Conservation (phyloP, 64 coral and sea anemone species). For the Stichodactyla mertensii region DNA sequence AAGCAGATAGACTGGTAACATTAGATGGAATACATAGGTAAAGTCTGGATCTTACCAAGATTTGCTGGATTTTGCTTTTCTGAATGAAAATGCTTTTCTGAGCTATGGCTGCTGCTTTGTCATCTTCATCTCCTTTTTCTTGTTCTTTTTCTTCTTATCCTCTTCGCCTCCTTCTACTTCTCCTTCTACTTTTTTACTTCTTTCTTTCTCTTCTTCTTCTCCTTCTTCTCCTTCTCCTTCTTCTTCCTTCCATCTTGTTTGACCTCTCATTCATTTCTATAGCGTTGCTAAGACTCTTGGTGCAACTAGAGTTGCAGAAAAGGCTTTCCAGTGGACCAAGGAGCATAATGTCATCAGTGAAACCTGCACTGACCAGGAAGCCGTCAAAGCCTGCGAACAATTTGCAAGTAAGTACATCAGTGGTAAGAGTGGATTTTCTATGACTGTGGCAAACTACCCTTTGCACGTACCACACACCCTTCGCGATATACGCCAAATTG, state of each 20-base stretch:
- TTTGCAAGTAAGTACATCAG: constrained; percentile 58
- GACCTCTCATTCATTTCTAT: not conserved
- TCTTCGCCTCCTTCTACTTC: too few relatives aligned
- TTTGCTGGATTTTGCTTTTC: too few relatives aligned
- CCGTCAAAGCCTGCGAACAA: constrained; percentile 67
- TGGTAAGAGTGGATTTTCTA: too few relatives aligned
- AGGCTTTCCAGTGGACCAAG: constrained; percentile 71
- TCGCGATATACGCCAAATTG: too few relatives aligned
- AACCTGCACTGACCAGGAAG: constrained; percentile 60
- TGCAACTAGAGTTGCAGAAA: constrained; percentile 65
- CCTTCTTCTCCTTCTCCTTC: too few relatives aligned
- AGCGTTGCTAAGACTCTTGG: constrained; percentile 87
- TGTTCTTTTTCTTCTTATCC: too few relatives aligned
- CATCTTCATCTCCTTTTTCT: not conserved
- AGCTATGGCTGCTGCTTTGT: too few relatives aligned
- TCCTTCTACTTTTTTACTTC: not conserved
- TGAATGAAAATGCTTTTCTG: too few relatives aligned
- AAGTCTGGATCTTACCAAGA: not conserved
- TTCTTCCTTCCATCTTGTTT: not conserved
- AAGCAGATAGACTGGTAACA: constrained; percentile 66
- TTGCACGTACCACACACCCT: too few relatives aligned
- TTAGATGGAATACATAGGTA: constrained; percentile 81
- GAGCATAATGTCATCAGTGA: constrained; percentile 74
- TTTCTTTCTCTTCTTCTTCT: too few relatives aligned
- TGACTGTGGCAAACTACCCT: too few relatives aligned